Evolutionary conservation across 2,113 vertebrate genomes (phyloP).

Genomic region (Catharus bicknelli): DNA sequence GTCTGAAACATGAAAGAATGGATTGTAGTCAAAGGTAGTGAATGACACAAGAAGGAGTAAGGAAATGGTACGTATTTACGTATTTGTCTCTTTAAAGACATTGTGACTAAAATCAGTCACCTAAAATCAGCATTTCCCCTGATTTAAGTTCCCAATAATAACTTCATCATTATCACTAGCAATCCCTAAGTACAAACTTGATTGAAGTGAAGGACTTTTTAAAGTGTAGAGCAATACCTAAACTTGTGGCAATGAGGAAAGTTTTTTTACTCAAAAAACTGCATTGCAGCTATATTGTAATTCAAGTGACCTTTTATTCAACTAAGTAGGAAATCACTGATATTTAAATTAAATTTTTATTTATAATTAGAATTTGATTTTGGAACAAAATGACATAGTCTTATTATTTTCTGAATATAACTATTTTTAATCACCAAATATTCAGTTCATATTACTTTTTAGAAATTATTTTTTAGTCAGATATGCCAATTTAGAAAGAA

Average conservation of each 20-base stretch:
- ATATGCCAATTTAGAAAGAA: neutral
- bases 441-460: neutral
- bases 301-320: neutral
- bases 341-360: neutral
- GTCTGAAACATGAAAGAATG: neutral
- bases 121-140: neutral
- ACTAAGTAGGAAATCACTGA: neutral
- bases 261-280: neutral
- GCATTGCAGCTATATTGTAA: neutral
- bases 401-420: neutral
- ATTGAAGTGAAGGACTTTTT: neutral
- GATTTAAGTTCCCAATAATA: neutral
- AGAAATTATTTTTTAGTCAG: neutral
- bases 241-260: neutral
- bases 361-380: neutral
- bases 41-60: neutral
- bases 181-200: neutral
- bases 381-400: neutral
- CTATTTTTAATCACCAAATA: neutral
- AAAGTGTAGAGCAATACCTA: neutral
- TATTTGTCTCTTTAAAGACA: neutral
- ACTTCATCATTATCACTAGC: neutral
- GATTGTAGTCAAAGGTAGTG: neutral
- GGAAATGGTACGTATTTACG: rapidly evolving
- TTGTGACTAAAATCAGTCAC: neutral